These are phyloP conservation scores for Acrobasis suavella DNA, from an alignment of 2,888 invertebrate genomes.

Conservation along the genomic window DNA sequence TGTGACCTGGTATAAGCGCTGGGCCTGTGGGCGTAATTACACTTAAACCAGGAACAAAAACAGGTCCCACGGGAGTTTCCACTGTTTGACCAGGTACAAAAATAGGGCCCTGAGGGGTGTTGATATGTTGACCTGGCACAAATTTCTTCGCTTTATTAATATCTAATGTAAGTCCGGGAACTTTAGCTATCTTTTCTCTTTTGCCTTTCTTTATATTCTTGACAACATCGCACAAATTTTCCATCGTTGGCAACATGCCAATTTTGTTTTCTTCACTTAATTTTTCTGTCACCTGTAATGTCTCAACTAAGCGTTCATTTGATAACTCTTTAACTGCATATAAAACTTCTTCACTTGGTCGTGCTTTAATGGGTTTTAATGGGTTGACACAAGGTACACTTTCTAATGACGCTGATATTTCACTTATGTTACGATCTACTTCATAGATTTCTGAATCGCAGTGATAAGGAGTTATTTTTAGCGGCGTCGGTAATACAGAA, in stretches of 20 bases:
- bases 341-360: slow-evolving; percentile 71
- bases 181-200: slow-evolving; percentile 81
- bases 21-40: slow-evolving; percentile 86
- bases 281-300: slow-evolving; percentile 83
- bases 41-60: slow-evolving; percentile 88
- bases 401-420: slow-evolving; percentile 81
- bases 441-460: slow-evolving; percentile 78
- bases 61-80: slow-evolving; percentile 84
- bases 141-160: slow-evolving; percentile 87
- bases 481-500: slow-evolving; percentile 72
- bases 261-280: slow-evolving; percentile 79
- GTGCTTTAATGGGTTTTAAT: slow-evolving; percentile 78
- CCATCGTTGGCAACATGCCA: slow-evolving; percentile 83
- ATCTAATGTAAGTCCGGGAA: slow-evolving; percentile 85
- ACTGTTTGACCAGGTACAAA: slow-evolving; percentile 90
- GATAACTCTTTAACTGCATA: slow-evolving; percentile 79
- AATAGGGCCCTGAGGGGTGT: slow-evolving; percentile 86
- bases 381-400: slow-evolving; percentile 84
- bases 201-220: slow-evolving; percentile 83
- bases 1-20: slow-evolving; percentile 87
- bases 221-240: slow-evolving; percentile 84
- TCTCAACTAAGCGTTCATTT: slow-evolving; percentile 81
- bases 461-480: slow-evolving; percentile 73
- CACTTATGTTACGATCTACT: slow-evolving; percentile 75
- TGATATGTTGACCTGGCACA: slow-evolving; percentile 87